phyloP scores from a whole-genome alignment of 2,797 vertebrate species.

The Pseudomugil tenellus region DNA sequence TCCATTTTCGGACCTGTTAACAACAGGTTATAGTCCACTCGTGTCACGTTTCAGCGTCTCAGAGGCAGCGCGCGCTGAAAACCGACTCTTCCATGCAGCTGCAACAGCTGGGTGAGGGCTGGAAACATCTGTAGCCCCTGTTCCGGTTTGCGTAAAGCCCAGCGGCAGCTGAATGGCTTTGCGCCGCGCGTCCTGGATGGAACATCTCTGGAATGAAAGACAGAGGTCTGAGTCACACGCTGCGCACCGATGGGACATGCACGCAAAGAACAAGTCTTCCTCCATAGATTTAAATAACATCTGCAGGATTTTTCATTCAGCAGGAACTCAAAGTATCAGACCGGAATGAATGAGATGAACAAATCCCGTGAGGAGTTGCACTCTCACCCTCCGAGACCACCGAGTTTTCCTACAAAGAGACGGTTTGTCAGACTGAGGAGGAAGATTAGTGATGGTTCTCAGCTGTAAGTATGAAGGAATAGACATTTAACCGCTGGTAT shows the following conservation, averaged over 20 bases:
- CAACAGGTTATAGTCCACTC: background rate
- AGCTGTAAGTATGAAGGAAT: conserved; percentile 75
- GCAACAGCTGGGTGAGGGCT: conserved; percentile 57
- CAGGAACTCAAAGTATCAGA: background rate
- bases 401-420: conserved; percentile 66
- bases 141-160: conserved; percentile 30
- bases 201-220: conserved; percentile 51
- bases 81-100: background rate
- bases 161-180: conserved; percentile 32
- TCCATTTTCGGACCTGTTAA: background rate
- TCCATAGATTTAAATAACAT: background rate
- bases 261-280: background rate
- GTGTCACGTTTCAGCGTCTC: background rate
- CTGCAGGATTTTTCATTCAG: background rate
- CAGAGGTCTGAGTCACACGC: background rate
- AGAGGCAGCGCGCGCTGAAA: background rate
- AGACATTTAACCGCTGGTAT: background rate
- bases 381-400: conserved; percentile 65
- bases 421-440: conserved; percentile 75
- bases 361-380: conserved; percentile 63
- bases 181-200: conserved; percentile 27
- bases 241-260: conserved; percentile 15
- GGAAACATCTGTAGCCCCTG: conserved; percentile 69
- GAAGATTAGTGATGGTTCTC: conserved; percentile 80
- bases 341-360: conserved; percentile 53